A percentile compares a stretch with the other conserved stretches of the same genome.
phyloP scores from a whole-genome alignment of 2,797 vertebrate genomes.

The Enteromius anoplus region DNA sequence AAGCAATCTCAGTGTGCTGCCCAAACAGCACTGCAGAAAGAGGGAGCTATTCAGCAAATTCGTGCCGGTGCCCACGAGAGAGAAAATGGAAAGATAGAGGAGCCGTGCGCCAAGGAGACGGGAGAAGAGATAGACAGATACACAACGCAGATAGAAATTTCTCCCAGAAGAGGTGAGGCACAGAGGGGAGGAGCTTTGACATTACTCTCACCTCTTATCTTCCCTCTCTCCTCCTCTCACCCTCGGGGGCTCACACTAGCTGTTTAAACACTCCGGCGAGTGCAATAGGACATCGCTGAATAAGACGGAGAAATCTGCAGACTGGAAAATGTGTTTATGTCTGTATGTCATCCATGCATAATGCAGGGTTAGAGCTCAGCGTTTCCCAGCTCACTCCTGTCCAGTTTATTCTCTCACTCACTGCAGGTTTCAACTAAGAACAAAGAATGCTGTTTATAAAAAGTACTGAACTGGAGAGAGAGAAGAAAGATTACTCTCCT shows the following conservation, averaged over 20 bases:
- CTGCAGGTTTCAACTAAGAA: constrained; percentile 13
- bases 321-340: constrained; percentile 58
- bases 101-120: constrained; percentile 28
- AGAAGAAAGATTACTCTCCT: neutral
- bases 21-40: constrained; percentile 18
- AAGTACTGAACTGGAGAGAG: neutral
- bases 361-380: constrained; percentile 36
- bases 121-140: constrained; percentile 56
- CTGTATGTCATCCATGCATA: constrained; percentile 52
- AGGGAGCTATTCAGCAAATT: constrained; percentile 25
- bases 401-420: constrained; percentile 29
- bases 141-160: constrained; percentile 47
- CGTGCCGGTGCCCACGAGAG: constrained; percentile 5
- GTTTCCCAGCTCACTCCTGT: constrained; percentile 18
- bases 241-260: constrained; percentile 39
- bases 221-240: constrained; percentile 28
- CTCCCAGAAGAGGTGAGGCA: constrained; percentile 49
- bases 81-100: constrained; percentile 32
- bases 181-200: constrained; percentile 49
- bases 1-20: neutral
- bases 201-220: constrained; percentile 59
- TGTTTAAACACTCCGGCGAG: constrained; percentile 55
- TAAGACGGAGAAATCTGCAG: constrained; percentile 53
- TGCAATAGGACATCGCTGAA: constrained; percentile 47
- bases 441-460: neutral